Evolutionary conservation across 2,888 invertebrate species (phyloP).

Genomic region (Drosophila stalkeri): DNA sequence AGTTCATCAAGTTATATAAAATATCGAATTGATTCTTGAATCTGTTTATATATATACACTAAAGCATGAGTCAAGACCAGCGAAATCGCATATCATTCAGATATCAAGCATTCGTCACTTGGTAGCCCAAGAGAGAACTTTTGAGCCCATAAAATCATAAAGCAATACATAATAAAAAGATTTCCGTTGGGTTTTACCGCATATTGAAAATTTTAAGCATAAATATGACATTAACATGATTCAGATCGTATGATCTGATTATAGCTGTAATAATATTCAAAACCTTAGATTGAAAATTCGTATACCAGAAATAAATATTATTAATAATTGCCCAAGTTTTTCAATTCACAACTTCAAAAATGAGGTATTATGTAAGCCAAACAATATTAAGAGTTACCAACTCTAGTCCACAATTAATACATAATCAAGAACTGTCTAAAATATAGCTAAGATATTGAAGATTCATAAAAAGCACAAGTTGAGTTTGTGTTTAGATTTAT

Average conservation of each 20-base stretch:
- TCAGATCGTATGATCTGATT: not conserved
- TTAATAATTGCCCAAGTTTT: not conserved
- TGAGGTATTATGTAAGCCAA: not conserved
- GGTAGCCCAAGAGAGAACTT: not conserved
- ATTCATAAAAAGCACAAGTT: conserved; percentile 28
- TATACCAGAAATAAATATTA: not conserved
- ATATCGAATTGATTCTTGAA: not conserved
- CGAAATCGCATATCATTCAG: not conserved
- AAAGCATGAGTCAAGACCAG: not conserved
- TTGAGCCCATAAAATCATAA: not conserved
- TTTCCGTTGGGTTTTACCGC: not conserved
- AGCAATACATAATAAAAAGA: not conserved
- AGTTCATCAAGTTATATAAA: not conserved
- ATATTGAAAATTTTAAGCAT: not conserved
- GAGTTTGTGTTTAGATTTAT: conserved; percentile 19
- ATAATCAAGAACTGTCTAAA: not conserved
- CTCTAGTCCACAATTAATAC: not conserved
- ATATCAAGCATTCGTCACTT: not conserved
- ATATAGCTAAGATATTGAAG: not conserved
- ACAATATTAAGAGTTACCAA: not conserved
- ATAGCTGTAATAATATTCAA: not conserved
- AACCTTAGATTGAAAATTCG: not conserved
- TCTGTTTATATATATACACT: not conserved
- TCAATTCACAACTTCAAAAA: not conserved
- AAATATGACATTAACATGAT: not conserved